Evolutionary conservation across 2,113 vertebrate genomes (phyloP), one percentile per base, ranked within the genome.

Genomic region (Brevimyrus niger): DNA sequence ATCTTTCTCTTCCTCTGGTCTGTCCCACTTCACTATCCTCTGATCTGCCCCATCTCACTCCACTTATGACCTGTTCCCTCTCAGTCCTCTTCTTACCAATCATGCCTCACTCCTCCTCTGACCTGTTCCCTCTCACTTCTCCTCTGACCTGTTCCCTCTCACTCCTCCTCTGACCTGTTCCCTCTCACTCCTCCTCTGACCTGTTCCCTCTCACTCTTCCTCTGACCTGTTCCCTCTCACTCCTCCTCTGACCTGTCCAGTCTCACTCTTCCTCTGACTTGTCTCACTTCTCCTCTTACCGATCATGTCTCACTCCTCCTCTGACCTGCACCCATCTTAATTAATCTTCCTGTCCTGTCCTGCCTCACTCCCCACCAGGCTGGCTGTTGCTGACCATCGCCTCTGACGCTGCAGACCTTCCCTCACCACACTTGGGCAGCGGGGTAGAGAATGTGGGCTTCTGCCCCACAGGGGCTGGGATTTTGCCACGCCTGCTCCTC

Each of bases 371-470:
- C 73, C 42, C 35, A 7, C 42, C 73, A 13, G 42, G 15, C 73
- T 42, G 13, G 73, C 31, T 38, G 69, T 76, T 76, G 11, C 15
- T 89, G 69, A 83, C 88, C 83, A 90, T 73, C 55, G 47, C 38
- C 87, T 61, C 83, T 87, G 73, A 90, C 61, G 65, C 86, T 65
- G 90, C 50, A 76, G 51, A 87, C 82, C 83, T 55, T 82, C 47
- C 86, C 84, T 23, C 51, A 88, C 53, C 23, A 61, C 69, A n/a
- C 88, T 17, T 83, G 50, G 53, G 88, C 89, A 76, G 35, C 89
- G 31, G 84, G 4, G 42, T 9, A 91, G 73, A 90, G 55, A 61
- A 44, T 1, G 19, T 91, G 86, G 85, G 91, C 89, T 87, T 88
- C 47, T 51, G 82, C 35, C 88, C 80, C 87, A 86, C 15, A n/a